These are phyloP conservation scores for Ylistrum balloti DNA, from an alignment of 1,140 invertebrate genomes.

Conservation along the genomic window DNA sequence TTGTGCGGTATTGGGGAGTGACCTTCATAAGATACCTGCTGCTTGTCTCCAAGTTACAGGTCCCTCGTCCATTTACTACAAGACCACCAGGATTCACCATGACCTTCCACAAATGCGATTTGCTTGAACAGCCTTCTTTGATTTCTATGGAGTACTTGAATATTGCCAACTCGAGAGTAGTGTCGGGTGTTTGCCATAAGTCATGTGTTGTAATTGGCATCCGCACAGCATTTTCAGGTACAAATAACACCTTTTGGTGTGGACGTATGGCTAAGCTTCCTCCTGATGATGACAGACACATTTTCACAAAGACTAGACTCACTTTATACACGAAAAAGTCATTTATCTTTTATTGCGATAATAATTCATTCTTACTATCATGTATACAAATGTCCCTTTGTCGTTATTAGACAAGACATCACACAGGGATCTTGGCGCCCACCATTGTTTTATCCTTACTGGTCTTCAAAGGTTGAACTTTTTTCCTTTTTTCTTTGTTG, in stretches of 20 bases:
- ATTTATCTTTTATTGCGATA: no score
- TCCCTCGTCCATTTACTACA: not conserved
- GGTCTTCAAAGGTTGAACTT: no score
- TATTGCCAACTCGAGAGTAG: not conserved
- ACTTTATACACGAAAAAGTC: no score
- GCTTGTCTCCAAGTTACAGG: not conserved
- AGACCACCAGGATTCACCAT: not conserved
- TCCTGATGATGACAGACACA: not conserved
- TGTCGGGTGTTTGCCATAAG: not conserved
- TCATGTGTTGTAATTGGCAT: constrained; percentile 3
- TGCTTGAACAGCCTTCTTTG: not conserved
- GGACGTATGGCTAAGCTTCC: not conserved
- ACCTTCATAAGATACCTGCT: not conserved
- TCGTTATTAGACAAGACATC: no score
- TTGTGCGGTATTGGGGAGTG: not conserved
- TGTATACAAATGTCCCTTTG: no score
- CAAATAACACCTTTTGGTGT: not conserved
- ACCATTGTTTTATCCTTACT: no score
- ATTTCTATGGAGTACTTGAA: not conserved
- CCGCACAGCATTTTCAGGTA: not conserved
- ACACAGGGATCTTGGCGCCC: no score
- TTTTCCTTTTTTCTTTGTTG: no score
- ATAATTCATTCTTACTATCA: no score
- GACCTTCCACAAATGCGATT: not conserved
- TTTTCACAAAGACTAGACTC: no score